Evolutionary conservation across 1,140 invertebrate genomes (phyloP).

Genomic region (Ephestia elutella): DNA sequence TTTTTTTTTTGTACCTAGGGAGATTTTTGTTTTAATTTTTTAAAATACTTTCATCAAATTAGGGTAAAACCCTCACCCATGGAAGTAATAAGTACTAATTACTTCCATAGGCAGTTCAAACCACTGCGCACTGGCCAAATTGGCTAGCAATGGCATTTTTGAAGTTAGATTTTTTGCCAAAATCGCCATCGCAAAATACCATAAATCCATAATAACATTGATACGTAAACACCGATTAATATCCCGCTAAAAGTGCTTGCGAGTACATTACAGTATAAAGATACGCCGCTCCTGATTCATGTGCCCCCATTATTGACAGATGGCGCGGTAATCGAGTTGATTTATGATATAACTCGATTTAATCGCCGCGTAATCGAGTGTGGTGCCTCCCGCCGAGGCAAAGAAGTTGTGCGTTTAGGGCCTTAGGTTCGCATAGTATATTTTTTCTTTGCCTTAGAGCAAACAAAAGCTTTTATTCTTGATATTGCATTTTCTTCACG

Average conservation of each 20-base stretch:
- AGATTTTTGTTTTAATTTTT: too few species aligned
- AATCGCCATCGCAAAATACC: background rate
- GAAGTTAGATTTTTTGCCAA: too few species aligned
- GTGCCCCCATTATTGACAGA: constrained; percentile 54
- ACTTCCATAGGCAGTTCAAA: too few species aligned
- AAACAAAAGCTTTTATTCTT: too few species aligned
- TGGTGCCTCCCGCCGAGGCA: constrained; percentile 5
- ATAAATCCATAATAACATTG: background rate
- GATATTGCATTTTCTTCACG: too few species aligned
- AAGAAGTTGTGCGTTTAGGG: background rate
- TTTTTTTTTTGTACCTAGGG: too few species aligned
- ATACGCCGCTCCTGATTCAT: constrained; percentile 39
- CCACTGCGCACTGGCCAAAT: too few species aligned
- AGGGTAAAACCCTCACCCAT: too few species aligned
- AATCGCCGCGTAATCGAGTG: constrained; percentile 45
- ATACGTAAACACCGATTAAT: background rate
- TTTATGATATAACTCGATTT: constrained; percentile 45
- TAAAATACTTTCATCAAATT: too few species aligned
- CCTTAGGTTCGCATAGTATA: background rate
- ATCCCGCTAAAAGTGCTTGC: background rate
- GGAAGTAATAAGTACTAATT: too few species aligned
- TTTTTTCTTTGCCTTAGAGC: background rate
- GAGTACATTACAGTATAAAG: background rate
- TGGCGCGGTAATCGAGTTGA: constrained; percentile 52
- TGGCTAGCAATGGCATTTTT: too few species aligned